phyloP scores from a whole-genome alignment of 2,797 vertebrate species.

The Epinephelus awoara region DNA sequence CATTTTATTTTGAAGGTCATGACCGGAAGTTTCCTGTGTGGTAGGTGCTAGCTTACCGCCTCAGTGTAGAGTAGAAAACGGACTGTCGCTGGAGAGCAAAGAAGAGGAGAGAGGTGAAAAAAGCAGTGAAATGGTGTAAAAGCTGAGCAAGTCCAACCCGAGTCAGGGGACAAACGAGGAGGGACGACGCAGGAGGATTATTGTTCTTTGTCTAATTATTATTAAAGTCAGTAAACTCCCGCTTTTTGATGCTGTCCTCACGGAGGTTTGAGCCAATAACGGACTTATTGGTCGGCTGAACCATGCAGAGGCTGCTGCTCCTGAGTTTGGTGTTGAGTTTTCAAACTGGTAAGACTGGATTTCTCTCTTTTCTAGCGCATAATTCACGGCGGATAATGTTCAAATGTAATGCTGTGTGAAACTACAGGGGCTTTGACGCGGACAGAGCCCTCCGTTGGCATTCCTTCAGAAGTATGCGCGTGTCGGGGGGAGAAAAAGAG shows the following conservation, averaged over 20 bases:
- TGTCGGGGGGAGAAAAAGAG: neutral
- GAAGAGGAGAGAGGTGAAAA: slow-evolving; percentile 55
- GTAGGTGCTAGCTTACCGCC: neutral
- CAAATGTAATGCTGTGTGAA: neutral
- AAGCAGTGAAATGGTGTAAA: slow-evolving; percentile 74
- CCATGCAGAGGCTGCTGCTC: slow-evolving; percentile 87
- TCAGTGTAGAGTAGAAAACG: slow-evolving; percentile 63
- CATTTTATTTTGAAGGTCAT: slow-evolving; percentile 42
- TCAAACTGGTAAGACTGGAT: slow-evolving; percentile 81
- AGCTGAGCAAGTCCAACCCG: slow-evolving; percentile 23
- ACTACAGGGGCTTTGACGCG: neutral
- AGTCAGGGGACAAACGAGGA: slow-evolving; percentile 30
- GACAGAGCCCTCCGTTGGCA: neutral
- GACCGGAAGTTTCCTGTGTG: neutral
- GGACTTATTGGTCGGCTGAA: slow-evolving; percentile 85
- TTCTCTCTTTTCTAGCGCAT: neutral
- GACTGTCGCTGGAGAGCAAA: slow-evolving; percentile 63
- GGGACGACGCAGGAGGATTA: slow-evolving; percentile 65
- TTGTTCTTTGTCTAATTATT: slow-evolving; percentile 35
- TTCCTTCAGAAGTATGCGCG: neutral
- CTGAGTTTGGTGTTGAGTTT: slow-evolving; percentile 85
- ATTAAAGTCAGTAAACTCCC: slow-evolving; percentile 62
- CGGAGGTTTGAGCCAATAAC: slow-evolving; percentile 82
- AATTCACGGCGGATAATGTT: neutral
- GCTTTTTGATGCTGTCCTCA: slow-evolving; percentile 86